Evolutionary conservation across 23 tunicate species (phyloP), one percentile per base, ranked within the genome.

Genomic region (Pegea sp.): DNA sequence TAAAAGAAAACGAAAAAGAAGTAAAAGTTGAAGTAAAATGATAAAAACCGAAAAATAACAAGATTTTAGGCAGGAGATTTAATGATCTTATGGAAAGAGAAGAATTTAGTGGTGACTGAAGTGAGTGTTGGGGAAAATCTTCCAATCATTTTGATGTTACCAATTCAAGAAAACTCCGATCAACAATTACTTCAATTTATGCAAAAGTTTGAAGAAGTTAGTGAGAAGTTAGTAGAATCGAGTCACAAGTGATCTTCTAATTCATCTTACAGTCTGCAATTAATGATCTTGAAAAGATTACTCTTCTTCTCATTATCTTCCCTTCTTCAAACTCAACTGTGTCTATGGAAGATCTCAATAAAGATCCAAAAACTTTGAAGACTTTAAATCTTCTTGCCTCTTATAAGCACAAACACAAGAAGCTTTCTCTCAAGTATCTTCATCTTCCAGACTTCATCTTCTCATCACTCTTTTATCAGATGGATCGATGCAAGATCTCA

Each of bases 181-280:
- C 13, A 38, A 11, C 46, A 38, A 38, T 38, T 38, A 34, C 57
- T 38, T n/a, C 72, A 84, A n/a, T 84, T 84, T 30, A 84, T 84
- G 95, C 95, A 84, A 46, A 84, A 73, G 95, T 84, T 84, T 68
- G 95, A 84, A 63, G 76, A 84, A 76, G 95, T 84, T 25, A 1
- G 22, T n/a, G n/a, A n/a, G n/a, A n/a, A n/a, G n/a, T n/a, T n/a
- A n/a, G n/a, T n/a, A n/a, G n/a, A n/a, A n/a, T n/a, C n/a, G n/a
- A n/a, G n/a, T n/a, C n/a, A n/a, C n/a, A n/a, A n/a, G n/a, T n/a
- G n/a, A n/a, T n/a, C n/a, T n/a, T n/a, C n/a, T n/a, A n/a, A n/a
- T n/a, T n/a, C n/a, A n/a, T n/a, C n/a, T n/a, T n/a, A n/a, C 56
- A 7, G 56, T 51, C 56, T 51, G 16, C 24, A 19, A 13, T 20